Evolutionary conservation across 1,140 invertebrate genomes (phyloP).

Genomic region (Mya arenaria): DNA sequence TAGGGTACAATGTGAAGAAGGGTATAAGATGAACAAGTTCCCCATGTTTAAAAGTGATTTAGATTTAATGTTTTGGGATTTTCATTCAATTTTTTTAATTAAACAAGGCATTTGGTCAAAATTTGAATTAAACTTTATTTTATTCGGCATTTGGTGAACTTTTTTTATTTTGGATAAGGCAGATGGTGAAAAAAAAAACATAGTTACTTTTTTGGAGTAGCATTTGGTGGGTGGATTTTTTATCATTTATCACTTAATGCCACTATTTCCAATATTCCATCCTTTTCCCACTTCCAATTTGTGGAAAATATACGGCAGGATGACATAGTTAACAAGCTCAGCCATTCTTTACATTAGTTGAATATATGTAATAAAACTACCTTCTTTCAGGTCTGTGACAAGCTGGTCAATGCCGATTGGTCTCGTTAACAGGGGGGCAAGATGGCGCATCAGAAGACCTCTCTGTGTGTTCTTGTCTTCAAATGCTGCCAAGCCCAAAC

Average conservation of each 20-base stretch:
- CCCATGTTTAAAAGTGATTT: too few species aligned
- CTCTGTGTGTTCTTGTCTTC: constrained; percentile 64
- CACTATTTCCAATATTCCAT: too few species aligned
- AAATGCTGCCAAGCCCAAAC: constrained; percentile 69
- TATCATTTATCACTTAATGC: neutral
- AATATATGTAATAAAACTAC: constrained; percentile 47
- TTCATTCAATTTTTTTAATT: too few species aligned
- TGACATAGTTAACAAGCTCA: neutral
- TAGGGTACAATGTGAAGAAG: too few species aligned
- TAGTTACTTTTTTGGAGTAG: neutral
- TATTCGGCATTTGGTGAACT: too few species aligned
- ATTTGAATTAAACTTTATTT: too few species aligned
- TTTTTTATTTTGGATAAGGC: too few species aligned
- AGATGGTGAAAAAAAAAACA: neutral
- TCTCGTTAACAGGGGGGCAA: constrained; percentile 64
- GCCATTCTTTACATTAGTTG: neutral
- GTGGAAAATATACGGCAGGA: neutral
- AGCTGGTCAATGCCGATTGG: constrained; percentile 65
- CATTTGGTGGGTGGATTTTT: neutral
- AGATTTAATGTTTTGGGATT: too few species aligned
- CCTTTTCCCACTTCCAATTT: neutral
- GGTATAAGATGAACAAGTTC: too few species aligned
- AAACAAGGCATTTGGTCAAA: too few species aligned
- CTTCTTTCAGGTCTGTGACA: constrained; percentile 68
- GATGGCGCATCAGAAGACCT: constrained; percentile 70